Evolutionary conservation across 2,888 invertebrate genomes (phyloP).

Genomic region (Troides helena): DNA sequence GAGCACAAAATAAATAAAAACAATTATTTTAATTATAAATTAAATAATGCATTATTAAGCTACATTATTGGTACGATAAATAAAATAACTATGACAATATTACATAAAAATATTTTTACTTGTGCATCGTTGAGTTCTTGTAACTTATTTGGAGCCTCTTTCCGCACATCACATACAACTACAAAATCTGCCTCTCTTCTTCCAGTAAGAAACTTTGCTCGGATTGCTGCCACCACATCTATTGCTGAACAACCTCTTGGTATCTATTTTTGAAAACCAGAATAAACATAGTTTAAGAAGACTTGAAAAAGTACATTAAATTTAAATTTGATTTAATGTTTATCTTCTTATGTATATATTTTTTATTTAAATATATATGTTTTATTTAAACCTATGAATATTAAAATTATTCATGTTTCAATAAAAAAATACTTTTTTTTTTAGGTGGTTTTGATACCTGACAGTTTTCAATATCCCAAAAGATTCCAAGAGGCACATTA

Average conservation of each 20-base stretch:
- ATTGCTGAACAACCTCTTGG: constrained; percentile 90
- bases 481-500: constrained; percentile 87
- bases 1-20: no score
- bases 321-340: no score
- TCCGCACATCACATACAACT: constrained; percentile 93
- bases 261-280: constrained; percentile 73
- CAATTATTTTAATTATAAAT: no score
- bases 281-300: neutral
- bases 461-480: constrained; percentile 97
- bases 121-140: constrained; percentile 92
- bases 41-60: no score
- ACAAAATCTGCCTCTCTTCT: constrained; percentile 92
- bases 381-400: neutral
- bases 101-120: constrained; percentile 65
- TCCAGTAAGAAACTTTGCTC: constrained; percentile 87
- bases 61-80: neutral
- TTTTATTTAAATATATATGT: no score
- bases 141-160: constrained; percentile 87
- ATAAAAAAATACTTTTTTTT: neutral
- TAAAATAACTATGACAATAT: neutral
- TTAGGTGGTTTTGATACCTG: constrained; percentile 68
- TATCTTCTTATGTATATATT: no score
- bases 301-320: neutral
- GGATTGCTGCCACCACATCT: constrained; percentile 86
- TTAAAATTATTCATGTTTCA: neutral